Base-by-base conservation (phyloP, 2,113 vertebrate species). In the Coracopsis vasa region DNA sequence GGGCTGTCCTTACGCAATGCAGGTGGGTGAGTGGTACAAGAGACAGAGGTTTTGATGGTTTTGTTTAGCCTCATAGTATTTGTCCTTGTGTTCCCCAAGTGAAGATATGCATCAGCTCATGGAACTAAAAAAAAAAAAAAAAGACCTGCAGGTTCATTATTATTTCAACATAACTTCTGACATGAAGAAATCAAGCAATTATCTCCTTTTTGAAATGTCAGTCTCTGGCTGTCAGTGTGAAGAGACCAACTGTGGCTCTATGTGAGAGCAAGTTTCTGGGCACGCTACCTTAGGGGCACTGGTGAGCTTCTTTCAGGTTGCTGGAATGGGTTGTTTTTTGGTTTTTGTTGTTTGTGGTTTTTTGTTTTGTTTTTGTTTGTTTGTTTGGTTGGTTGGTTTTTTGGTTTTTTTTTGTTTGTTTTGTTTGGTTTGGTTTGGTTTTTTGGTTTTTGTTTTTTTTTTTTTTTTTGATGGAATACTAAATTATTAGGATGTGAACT, bases 131-230 rank as follows among this genome's bases (percentile, higher is more conserved):
- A 45, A 23, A 31, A 51, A 13, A 58, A 23, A 39, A 20, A 44
- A 16, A 67, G 29, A 62, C 62, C 77, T 74, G 17, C 62, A 70
- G 61, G 75, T 80, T 96, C 93, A 95, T 98, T 96, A 97, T 95
- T 98, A 96, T 97, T 98, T 97, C 87, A 96, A 25, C 35, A 64
- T 90, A 97, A 90, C 86, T 96, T 97, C 92, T 97, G 97, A 91
- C 97, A 71, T 48, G 89, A 97, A 82, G 86, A 96, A 94, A 98
- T 97, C 95, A 97, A 95, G 94, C 89, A 72, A 45, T 96, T 95
- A 69, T 44, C 75, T 70, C 24, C 81, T 96, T 95, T 95, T 65
- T 96, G 75, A 96, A 96, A 86, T 47, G 47, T 87, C 90, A 54
- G 3, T 86, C 80, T 92, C 86, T 95, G 95, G 83, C 71, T 95